Evolutionary conservation across 1,140 invertebrate genomes (phyloP).

Genomic region (Drosophila setifemur): DNA sequence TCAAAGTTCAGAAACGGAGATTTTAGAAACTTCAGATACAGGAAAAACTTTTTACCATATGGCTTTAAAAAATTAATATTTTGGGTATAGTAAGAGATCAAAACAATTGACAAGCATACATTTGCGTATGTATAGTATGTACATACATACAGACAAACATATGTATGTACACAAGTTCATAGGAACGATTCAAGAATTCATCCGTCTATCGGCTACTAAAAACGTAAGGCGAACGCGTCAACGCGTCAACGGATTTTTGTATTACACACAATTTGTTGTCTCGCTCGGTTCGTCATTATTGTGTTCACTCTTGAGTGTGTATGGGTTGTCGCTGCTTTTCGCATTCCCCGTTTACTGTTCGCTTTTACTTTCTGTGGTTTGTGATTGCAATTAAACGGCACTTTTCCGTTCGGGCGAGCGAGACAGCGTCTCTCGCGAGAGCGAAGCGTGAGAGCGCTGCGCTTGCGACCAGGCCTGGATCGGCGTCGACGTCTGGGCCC

Average conservation of each 20-base stretch:
- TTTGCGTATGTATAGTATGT: not conserved
- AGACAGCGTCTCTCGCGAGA: constrained; percentile 2
- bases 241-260: constrained; percentile 62
- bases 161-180: not conserved
- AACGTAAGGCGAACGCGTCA: constrained; percentile 49
- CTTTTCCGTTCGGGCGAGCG: constrained; percentile 63
- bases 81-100: no score
- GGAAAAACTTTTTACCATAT: no score
- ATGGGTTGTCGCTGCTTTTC: constrained; percentile 41
- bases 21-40: no score
- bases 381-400: constrained; percentile 71
- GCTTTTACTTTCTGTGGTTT: constrained; percentile 73
- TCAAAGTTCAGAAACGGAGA: no score
- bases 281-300: constrained; percentile 2
- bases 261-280: constrained; percentile 59
- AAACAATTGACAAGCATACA: not conserved
- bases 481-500: constrained; percentile 33
- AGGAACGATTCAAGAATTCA: not conserved
- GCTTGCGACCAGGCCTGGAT: constrained; percentile 43
- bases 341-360: constrained; percentile 48
- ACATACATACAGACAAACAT: not conserved
- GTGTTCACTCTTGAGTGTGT: constrained; percentile 25
- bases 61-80: no score
- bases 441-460: constrained; percentile 10
- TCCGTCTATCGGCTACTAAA: constrained; percentile 26